Base-by-base conservation (phyloP, 2,113 vertebrate species). In the Anthoscopus minutus region DNA sequence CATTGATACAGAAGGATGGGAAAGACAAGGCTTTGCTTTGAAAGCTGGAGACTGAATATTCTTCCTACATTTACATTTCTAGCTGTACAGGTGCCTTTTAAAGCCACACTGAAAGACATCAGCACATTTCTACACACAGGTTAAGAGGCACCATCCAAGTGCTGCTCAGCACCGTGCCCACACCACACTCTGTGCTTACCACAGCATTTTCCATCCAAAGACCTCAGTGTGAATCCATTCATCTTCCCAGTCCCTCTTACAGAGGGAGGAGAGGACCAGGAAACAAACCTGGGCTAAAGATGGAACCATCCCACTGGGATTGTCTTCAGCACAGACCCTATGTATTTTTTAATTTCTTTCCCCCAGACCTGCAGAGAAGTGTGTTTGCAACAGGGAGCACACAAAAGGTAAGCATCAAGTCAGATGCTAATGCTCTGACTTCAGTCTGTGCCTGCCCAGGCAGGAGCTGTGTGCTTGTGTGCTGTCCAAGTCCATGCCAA, bases 281-380 rank as follows among this genome's bases (percentile, higher is more conserved):
- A 84, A 69, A 45, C 27, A 57, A 65, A 38, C 25, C 7, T 9
- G 33, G 23, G 23, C 40, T 78, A 11, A 45, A 76, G 67, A 37
- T 18, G 14, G 66, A 83, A 51, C 33, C 33, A 21, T 4, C 17
- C 79, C 56, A 61, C 6, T 0, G 0, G 47, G 56, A 58, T 0
- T 61, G 17, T 60, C 45, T 83, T 92, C 22, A 77, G 82, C 71
- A 42, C 64, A 48, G 37, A 48, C 5, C 13, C 74, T 10, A 4
- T 0, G 1, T 24, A 22, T 24, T 38, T 45, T 62, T 22, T 3
- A 10, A 11, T 22, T 67, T 51, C 13, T 38, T 31, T 19, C 18
- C 33, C 16, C 21, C 6, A 28, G 40, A 40, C 30, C 48, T 22
- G 31, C 48, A 66, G 24, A 53, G 56, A 57, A 38, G 4, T 3